These are phyloP conservation scores for Oceanodroma leucorhoa DNA, from an alignment of 2,797 vertebrate genomes.

Conservation along the genomic window DNA sequence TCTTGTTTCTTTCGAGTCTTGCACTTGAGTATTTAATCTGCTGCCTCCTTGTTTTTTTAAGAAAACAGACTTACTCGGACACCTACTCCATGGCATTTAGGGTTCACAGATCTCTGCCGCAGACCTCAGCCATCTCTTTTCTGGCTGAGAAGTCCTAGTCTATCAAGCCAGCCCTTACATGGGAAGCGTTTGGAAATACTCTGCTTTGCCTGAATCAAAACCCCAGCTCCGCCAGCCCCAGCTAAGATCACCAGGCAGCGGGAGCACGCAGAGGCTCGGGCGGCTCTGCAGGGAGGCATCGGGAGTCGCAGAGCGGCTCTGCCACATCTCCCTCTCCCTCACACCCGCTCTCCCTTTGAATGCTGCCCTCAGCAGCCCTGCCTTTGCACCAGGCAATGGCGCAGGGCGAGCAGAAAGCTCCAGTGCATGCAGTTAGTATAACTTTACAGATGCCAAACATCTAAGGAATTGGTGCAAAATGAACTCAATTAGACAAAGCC, in stretches of 20 bases:
- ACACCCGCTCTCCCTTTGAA: not conserved
- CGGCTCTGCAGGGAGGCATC: not conserved
- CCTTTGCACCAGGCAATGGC: not conserved
- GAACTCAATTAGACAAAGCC: not conserved
- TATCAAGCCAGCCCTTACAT: not conserved
- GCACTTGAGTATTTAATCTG: not conserved
- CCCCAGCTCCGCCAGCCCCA: not conserved
- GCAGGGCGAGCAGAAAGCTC: not conserved
- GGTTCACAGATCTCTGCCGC: not conserved
- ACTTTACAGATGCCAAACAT: not conserved
- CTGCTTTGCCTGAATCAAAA: constrained; percentile 31
- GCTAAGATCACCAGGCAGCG: constrained; percentile 43
- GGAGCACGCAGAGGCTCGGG: not conserved
- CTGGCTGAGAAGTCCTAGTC: not conserved
- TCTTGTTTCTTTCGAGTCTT: not conserved
- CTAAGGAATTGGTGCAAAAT: not conserved
- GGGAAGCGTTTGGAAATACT: not conserved
- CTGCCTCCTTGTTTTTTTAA: not conserved
- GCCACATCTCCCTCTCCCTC: not conserved
- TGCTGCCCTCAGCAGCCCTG: not conserved
- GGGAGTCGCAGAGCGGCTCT: not conserved
- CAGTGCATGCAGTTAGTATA: not conserved
- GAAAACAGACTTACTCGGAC: not conserved
- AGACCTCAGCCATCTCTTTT: not conserved
- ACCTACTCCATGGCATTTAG: not conserved